Conservation (phyloP, 2,797 vertebrate genomes). For the Petrocephalus schoutedeni region DNA sequence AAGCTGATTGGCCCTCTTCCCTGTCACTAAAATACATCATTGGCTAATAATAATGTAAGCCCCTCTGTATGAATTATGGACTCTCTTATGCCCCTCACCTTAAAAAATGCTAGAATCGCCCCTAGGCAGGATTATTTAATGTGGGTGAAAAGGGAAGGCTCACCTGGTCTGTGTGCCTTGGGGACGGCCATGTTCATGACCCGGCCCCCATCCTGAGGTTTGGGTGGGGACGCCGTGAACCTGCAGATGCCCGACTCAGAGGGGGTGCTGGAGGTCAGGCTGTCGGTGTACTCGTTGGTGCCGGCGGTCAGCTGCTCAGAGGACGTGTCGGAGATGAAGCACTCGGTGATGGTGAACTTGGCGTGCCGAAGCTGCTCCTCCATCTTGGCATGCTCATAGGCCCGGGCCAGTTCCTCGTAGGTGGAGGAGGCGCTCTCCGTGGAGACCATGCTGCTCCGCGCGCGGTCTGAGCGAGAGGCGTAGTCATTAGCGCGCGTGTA, state of each 20-base stretch:
- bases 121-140: background rate
- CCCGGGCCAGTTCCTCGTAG: conserved; percentile 92
- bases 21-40: background rate
- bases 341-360: conserved; percentile 99
- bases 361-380: conserved; percentile 96
- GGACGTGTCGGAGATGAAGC: conserved; percentile 98
- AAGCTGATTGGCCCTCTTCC: background rate
- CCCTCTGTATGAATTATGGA: background rate
- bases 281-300: conserved; percentile 98
- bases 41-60: background rate
- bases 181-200: conserved; percentile 95
- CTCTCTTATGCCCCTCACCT: background rate
- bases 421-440: conserved; percentile 98
- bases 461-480: conserved; percentile 70
- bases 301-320: conserved; percentile 96
- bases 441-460: conserved; percentile 98
- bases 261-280: conserved; percentile 95
- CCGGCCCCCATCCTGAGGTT: conserved; percentile 92
- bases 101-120: background rate
- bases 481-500: background rate
- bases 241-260: conserved; percentile 98
- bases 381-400: conserved; percentile 98
- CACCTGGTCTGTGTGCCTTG: conserved; percentile 96
- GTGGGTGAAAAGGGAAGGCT: conserved; percentile 42
- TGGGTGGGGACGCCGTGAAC: conserved; percentile 94